phyloP scores from a whole-genome alignment of 2,888 invertebrate species.

The Prosopocoilus inquinatus region DNA sequence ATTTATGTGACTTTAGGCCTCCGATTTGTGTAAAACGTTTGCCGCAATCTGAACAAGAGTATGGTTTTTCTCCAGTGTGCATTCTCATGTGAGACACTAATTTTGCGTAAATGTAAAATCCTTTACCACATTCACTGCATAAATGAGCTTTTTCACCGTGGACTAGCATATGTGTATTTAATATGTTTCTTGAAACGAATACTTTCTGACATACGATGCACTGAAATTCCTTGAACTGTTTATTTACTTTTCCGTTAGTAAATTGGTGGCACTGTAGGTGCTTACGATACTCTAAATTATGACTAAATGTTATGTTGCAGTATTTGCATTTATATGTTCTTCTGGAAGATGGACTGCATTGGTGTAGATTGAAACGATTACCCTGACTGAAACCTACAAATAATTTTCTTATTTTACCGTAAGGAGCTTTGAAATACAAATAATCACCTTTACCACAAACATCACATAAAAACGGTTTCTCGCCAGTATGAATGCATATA shows the following conservation, averaged over 20 bases:
- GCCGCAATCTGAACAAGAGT: conserved; percentile 37
- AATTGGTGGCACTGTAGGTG: conserved; percentile 1
- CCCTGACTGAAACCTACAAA: too few species aligned
- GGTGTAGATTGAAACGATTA: too few species aligned
- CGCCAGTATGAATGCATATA: conserved; percentile 8
- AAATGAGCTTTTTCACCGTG: conserved; percentile 15
- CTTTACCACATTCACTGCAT: conserved; percentile 23
- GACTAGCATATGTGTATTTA: conserved; percentile 7
- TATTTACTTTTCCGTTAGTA: neutral
- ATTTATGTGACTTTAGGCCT: conserved; percentile 39
- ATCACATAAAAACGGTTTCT: too few species aligned
- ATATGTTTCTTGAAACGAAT: neutral
- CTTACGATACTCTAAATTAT: neutral
- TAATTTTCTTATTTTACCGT: too few species aligned
- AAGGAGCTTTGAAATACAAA: too few species aligned
- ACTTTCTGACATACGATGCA: conserved; percentile 12
- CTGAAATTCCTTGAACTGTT: neutral
- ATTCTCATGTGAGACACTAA: too few species aligned
- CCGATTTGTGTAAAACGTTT: too few species aligned
- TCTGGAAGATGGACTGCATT: neutral
- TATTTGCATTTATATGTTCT: conserved; percentile 18
- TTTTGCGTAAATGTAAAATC: conserved; percentile 12
- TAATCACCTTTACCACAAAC: too few species aligned
- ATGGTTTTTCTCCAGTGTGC: too few species aligned
- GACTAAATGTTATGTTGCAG: conserved; percentile 21